Conservation (phyloP, 2,113 vertebrate genomes). For the Corapipo altera region DNA sequence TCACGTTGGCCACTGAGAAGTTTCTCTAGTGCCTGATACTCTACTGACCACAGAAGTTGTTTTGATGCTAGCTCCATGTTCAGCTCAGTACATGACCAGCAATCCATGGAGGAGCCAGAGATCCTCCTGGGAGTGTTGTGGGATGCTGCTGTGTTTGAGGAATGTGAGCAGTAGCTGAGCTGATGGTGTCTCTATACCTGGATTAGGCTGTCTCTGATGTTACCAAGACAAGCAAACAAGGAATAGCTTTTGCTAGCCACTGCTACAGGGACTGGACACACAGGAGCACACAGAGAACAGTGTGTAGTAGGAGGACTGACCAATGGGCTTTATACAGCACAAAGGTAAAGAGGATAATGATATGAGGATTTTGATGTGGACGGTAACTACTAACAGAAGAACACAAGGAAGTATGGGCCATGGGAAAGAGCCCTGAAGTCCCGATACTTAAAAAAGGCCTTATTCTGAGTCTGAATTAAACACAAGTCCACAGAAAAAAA, state of each 20-base stretch:
- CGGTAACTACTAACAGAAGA: not conserved
- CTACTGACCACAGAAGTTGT: not conserved
- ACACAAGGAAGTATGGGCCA: not conserved
- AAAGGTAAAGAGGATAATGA: not conserved
- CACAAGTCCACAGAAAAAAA: not conserved
- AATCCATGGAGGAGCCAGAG: not conserved
- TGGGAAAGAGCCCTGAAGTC: not conserved
- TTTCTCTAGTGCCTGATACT: not conserved
- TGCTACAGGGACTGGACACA: not conserved
- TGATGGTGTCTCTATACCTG: not conserved
- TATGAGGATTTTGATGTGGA: not conserved
- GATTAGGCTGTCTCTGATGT: not conserved
- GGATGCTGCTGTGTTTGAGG: not conserved
- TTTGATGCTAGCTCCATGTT: not conserved
- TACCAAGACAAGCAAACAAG: not conserved
- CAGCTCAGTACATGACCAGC: rapidly evolving
- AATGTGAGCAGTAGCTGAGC: not conserved
- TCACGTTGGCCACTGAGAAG: rapidly evolving
- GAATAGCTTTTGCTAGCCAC: not conserved
- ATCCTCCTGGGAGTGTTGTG: not conserved
- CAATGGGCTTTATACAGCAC: not conserved
- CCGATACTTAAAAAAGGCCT: not conserved
- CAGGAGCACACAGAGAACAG: too few relatives aligned
- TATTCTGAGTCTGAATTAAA: not conserved
- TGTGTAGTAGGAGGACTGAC: not conserved